These are phyloP conservation scores for Parauchenoglanis ngamensis DNA, from an alignment of 2,797 vertebrate genomes.

Conservation along the genomic window DNA sequence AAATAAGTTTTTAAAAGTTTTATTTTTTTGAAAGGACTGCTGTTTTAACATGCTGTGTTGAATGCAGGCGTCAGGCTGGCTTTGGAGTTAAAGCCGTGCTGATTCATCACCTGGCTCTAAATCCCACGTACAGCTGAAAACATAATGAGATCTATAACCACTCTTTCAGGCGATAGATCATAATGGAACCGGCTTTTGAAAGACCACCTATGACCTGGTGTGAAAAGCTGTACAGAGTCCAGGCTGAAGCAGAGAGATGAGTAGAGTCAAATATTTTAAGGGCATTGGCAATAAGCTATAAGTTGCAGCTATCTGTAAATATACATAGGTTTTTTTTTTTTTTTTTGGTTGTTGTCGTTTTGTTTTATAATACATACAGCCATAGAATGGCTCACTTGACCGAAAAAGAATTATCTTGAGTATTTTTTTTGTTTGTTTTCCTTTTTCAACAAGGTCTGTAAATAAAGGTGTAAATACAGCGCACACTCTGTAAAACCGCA, in stretches of 20 bases:
- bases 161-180: conserved; percentile 49
- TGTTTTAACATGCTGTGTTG: conserved; percentile 63
- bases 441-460: conserved; percentile 78
- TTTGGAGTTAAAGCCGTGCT: conserved; percentile 31
- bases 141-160: conserved; percentile 18
- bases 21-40: conserved; percentile 70
- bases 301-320: conserved; percentile 92
- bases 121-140: conserved; percentile 28
- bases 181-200: conserved; percentile 31
- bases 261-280: conserved; percentile 72
- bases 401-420: conserved; percentile 61
- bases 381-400: conserved; percentile 80
- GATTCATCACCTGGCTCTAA: conserved; percentile 32
- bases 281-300: conserved; percentile 98
- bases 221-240: conserved; percentile 53
- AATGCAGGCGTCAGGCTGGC: conserved; percentile 43
- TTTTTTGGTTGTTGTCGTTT: conserved; percentile 61
- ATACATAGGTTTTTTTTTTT: conserved; percentile 68
- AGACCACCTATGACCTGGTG: conserved; percentile 27
- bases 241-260: conserved; percentile 34
- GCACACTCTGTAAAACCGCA: conserved; percentile 78
- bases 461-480: conserved; percentile 90
- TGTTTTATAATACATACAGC: conserved; percentile 75
- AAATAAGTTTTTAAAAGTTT: conserved; percentile 68
- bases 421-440: conserved; percentile 36